Percentiles rank a stretch among this genome's conserved stretches.
These are phyloP conservation scores for Cantharis lateralis DNA, from an alignment of 2,888 invertebrate species.

Conservation along the genomic window DNA sequence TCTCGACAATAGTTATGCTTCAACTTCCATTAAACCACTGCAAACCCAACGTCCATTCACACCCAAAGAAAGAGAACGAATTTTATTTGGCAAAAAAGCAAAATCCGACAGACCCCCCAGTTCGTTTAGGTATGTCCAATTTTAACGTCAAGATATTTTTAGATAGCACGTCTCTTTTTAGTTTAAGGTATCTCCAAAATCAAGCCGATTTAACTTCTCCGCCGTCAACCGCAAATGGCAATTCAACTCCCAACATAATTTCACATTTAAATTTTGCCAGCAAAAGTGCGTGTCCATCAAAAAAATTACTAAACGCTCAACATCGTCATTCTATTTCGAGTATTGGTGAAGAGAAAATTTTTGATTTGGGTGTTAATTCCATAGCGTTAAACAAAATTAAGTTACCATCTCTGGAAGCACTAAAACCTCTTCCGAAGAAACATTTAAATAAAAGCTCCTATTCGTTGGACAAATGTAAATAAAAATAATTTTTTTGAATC, in stretches of 20 bases:
- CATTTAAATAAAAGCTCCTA: conserved; percentile 50
- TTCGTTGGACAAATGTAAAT: conserved; percentile 55
- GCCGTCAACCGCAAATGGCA: conserved; percentile 33
- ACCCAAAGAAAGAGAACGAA: conserved; percentile 78
- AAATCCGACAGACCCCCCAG: conserved; percentile 70
- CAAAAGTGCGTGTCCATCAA: conserved; percentile 36
- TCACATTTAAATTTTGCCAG: conserved; percentile 40
- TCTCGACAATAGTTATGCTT: conserved; percentile 49
- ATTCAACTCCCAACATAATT: conserved; percentile 10
- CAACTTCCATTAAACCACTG: conserved; percentile 60
- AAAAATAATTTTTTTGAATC: background rate
- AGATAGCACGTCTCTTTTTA: conserved; percentile 46
- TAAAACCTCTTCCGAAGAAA: conserved; percentile 57
- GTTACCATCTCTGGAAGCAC: conserved; percentile 61
- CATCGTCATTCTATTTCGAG: conserved; percentile 49
- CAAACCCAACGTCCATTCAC: conserved; percentile 86
- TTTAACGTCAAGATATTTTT: background rate
- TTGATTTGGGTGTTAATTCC: conserved; percentile 51
- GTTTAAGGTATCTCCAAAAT: conserved; percentile 69
- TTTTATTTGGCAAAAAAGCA: conserved; percentile 69
- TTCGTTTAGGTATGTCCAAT: conserved; percentile 66
- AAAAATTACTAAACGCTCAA: conserved; percentile 27
- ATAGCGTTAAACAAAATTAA: conserved; percentile 54
- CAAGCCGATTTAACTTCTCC: conserved; percentile 51
- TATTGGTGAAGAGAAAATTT: conserved; percentile 51